These are phyloP conservation scores for Oxyteleia sp. DNA, from an alignment of 2,888 invertebrate species.

Conservation along the genomic window DNA sequence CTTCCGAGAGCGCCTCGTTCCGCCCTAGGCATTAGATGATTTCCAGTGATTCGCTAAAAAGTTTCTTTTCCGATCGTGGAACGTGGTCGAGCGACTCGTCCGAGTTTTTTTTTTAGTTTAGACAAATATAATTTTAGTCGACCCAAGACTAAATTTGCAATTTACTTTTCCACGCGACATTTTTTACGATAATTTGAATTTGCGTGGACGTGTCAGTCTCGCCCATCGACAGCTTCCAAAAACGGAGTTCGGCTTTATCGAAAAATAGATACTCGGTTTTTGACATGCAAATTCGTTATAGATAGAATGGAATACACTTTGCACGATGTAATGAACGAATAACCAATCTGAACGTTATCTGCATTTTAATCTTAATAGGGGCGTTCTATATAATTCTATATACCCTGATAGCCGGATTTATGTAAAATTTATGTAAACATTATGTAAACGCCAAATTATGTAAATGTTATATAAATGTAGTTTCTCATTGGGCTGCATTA, in stretches of 20 bases:
- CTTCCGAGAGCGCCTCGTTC: constrained; percentile 64
- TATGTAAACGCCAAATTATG: no score
- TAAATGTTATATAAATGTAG: no score
- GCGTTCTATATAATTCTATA: no score
- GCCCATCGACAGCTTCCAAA: background rate
- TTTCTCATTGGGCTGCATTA: no score
- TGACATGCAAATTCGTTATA: background rate
- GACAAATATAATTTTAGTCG: background rate
- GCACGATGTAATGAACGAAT: background rate
- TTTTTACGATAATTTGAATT: background rate
- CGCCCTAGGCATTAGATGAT: constrained; percentile 68
- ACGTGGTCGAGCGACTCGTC: no score
- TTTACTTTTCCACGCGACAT: background rate
- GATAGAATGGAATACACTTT: background rate
- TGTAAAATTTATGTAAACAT: no score
- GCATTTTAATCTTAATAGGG: no score
- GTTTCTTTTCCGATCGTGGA: constrained; percentile 49
- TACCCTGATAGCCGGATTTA: no score
- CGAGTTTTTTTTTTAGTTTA: no score
- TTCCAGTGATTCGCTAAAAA: constrained; percentile 61
- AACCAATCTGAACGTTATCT: no score
- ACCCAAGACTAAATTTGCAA: background rate
- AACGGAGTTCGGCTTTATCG: background rate
- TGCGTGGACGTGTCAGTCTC: background rate
- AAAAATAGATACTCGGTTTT: background rate